Conservation (phyloP, 2,888 invertebrate genomes). For the Polydrusus pterygomalis region DNA sequence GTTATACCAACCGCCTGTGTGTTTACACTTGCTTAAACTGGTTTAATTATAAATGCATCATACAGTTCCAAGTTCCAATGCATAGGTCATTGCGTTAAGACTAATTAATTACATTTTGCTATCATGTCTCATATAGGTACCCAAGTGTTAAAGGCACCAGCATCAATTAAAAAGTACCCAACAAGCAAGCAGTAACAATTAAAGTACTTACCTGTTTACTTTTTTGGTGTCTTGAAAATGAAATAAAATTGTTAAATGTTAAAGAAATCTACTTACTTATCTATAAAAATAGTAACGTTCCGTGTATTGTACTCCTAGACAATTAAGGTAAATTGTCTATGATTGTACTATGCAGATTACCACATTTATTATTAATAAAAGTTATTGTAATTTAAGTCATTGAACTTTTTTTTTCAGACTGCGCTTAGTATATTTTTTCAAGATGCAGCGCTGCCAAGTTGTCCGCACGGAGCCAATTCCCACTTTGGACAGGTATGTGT, state of each 20-base stretch:
- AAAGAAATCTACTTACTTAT: too few species aligned
- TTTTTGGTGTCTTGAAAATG: too few species aligned
- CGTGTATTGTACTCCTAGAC: too few species aligned
- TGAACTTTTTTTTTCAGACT: slow-evolving; percentile 78
- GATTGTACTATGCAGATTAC: background rate
- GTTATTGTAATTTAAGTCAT: background rate
- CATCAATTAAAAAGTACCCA: too few species aligned
- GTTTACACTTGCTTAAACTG: slow-evolving; percentile 4
- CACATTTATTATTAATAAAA: background rate
- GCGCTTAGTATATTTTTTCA: slow-evolving; percentile 96
- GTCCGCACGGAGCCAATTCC: slow-evolving; percentile 83
- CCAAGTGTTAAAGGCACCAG: too few species aligned
- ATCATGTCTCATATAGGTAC: too few species aligned
- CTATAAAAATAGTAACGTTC: too few species aligned
- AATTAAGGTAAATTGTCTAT: too few species aligned
- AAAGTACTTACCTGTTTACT: too few species aligned
- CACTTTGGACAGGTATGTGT: slow-evolving; percentile 86
- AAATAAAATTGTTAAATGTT: too few species aligned
- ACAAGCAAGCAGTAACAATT: too few species aligned
- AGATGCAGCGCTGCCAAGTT: slow-evolving; percentile 89
- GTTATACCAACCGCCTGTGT: background rate
- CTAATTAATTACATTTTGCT: background rate
- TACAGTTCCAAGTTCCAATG: background rate
- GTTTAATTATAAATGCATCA: slow-evolving; percentile 11
- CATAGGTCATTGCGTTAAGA: slow-evolving; percentile 1